These are phyloP conservation scores for Karalla daura DNA, from an alignment of 2,797 vertebrate species.

Conservation along the genomic window DNA sequence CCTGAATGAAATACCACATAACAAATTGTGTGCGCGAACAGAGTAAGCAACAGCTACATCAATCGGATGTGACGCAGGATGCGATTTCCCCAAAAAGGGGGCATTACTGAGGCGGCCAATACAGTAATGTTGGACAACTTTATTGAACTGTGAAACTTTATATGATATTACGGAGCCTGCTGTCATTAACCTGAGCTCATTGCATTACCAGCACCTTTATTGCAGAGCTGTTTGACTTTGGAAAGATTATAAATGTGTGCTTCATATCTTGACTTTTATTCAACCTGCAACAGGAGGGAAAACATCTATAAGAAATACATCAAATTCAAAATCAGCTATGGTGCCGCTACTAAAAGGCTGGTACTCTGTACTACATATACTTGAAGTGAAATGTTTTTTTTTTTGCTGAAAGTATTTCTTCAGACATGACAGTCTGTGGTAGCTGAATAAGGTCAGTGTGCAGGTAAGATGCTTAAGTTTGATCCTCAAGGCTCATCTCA, in stretches of 20 bases:
- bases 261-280: conserved; percentile 66
- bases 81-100: conserved; percentile 72
- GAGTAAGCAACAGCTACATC: conserved; percentile 80
- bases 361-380: too few species aligned
- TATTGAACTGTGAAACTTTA: conserved; percentile 75
- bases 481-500: background rate
- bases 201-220: conserved; percentile 66
- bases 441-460: background rate
- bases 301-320: conserved; percentile 45
- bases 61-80: conserved; percentile 64
- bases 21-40: conserved; percentile 73
- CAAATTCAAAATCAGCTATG: conserved; percentile 36
- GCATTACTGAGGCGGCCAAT: conserved; percentile 53
- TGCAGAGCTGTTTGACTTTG: conserved; percentile 69
- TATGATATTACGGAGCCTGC: conserved; percentile 60
- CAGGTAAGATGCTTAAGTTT: background rate
- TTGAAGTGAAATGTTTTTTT: conserved; percentile 39
- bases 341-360: conserved; percentile 29
- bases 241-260: conserved; percentile 44
- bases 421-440: background rate
- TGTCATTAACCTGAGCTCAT: conserved; percentile 74
- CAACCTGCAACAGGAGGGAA: conserved; percentile 63
- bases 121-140: conserved; percentile 64
- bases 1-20: conserved; percentile 75
- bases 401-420: background rate